A percentile compares a stretch with the other conserved stretches of the same genome.
Conservation (phyloP, 2,113 vertebrate species). For the Gymnogyps californianus region DNA sequence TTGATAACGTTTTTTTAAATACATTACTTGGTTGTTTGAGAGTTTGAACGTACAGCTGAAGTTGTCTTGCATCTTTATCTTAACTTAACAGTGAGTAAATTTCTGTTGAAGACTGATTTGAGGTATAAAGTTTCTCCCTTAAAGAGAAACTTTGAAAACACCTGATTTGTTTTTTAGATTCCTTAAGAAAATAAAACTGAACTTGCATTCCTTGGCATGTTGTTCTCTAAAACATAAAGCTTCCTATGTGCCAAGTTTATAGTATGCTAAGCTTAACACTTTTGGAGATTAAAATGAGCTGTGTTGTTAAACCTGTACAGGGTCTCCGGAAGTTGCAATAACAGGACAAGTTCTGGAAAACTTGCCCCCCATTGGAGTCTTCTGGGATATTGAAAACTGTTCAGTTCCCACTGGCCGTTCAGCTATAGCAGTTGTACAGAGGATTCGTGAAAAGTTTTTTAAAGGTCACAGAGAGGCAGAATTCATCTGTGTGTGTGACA, state of each 20-base stretch:
- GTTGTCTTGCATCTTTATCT: neutral
- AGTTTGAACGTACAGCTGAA: neutral
- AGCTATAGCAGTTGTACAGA: constrained; percentile 88
- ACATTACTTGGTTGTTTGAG: neutral
- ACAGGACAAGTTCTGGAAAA: constrained; percentile 83
- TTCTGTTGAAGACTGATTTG: neutral
- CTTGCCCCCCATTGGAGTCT: constrained; percentile 93
- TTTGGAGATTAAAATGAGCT: neutral
- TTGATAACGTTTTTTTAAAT: neutral
- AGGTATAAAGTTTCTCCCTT: neutral
- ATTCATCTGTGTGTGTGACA: constrained; percentile 98
- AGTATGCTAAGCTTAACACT: neutral
- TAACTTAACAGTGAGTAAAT: neutral
- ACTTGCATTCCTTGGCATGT: neutral
- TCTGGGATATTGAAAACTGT: constrained; percentile 99
- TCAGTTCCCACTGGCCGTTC: constrained; percentile 92
- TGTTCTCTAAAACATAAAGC: neutral
- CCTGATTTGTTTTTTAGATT: neutral
- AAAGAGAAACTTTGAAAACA: neutral
- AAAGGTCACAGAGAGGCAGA: constrained; percentile 96
- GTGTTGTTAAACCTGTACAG: constrained; percentile 63
- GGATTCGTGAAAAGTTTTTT: constrained; percentile 92
- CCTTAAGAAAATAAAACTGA: neutral
- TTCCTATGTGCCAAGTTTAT: neutral
- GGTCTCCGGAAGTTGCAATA: constrained; percentile 79